Percentiles rank a stretch among this genome's conserved stretches.
Conservation (phyloP, 2,797 vertebrate genomes). For the Adrianichthys oophorus region DNA sequence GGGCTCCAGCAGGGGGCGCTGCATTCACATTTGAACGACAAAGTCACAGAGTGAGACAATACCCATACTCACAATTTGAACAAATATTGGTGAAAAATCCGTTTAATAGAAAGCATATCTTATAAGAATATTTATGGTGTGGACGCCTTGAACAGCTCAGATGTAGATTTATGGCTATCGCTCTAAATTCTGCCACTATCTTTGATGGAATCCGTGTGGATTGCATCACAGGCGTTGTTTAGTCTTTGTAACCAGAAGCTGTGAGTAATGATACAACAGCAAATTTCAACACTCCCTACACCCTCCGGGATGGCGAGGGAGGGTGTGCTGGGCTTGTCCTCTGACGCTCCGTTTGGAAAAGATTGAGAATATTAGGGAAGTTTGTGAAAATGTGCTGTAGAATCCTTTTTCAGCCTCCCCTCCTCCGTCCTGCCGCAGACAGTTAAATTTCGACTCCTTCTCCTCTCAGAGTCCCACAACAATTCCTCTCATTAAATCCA, state of each 20-base stretch:
- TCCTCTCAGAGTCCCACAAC: conserved; percentile 66
- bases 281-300: conserved; percentile 15
- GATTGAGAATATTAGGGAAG: conserved; percentile 18
- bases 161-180: not conserved
- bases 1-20: conserved; percentile 65
- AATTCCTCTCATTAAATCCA: conserved; percentile 66
- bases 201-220: conserved; percentile 2
- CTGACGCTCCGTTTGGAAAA: conserved; percentile 18
- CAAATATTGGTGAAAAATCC: conserved; percentile 3
- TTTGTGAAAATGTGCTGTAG: conserved; percentile 14
- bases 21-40: conserved; percentile 41
- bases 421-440: conserved; percentile 45
- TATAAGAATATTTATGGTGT: too few species aligned
- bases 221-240: conserved; percentile 17
- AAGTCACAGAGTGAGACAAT: conserved; percentile 8
- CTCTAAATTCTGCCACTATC: conserved; percentile 2
- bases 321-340: not conserved
- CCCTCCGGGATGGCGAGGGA: conserved; percentile 4
- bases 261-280: conserved; percentile 5
- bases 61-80: not conserved
- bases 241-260: conserved; percentile 21
- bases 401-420: conserved; percentile 6
- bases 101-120: too few species aligned
- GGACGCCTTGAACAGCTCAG: too few species aligned
- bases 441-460: conserved; percentile 60